These are phyloP conservation scores for Xanthia icteritia DNA, from an alignment of 2,888 invertebrate genomes.

Conservation along the genomic window DNA sequence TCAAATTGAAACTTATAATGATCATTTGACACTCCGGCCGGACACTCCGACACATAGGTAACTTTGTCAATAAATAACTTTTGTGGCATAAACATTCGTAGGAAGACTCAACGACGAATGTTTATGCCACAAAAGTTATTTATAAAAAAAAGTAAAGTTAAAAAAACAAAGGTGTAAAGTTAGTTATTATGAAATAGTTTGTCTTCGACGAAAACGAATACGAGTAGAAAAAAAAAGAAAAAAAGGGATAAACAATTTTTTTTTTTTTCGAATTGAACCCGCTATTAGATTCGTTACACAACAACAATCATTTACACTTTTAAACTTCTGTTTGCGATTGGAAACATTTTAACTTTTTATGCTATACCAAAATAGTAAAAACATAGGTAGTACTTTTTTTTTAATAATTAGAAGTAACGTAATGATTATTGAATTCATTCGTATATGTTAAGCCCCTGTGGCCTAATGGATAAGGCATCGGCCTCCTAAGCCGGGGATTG, in stretches of 20 bases:
- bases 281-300: neutral
- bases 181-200: neutral
- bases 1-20: neutral
- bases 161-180: too few relatives aligned
- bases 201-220: neutral
- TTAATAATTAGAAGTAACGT: neutral
- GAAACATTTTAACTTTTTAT: neutral
- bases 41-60: neutral
- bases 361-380: neutral
- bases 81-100: neutral
- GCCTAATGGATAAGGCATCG: slow-evolving; percentile 95
- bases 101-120: too few relatives aligned
- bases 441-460: slow-evolving; percentile 90
- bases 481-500: slow-evolving; percentile 95
- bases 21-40: neutral
- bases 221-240: too few relatives aligned
- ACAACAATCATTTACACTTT: neutral
- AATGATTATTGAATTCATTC: slow-evolving; percentile 46
- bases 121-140: too few relatives aligned
- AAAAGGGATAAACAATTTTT: too few relatives aligned
- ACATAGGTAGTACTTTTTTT: neutral
- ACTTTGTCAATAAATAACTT: neutral
- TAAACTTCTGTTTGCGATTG: neutral
- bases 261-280: too few relatives aligned
- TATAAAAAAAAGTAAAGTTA: too few relatives aligned